phyloP scores from a whole-genome alignment of 37 sponge, comb jelly and placozoan genomes.

The Eunapius fragilis region DNA sequence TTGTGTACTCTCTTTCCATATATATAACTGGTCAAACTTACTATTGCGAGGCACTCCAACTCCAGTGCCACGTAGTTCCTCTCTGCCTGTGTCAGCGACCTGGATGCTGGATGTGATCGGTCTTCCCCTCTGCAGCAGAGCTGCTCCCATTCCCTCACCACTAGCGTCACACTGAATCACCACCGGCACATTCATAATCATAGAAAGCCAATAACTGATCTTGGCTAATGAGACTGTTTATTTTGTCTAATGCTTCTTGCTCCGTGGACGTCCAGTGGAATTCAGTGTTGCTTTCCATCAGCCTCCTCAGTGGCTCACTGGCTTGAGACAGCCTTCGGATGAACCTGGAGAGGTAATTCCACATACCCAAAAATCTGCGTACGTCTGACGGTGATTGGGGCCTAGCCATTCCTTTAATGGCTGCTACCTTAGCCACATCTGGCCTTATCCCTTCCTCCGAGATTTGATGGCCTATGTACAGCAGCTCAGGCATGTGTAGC shows the following conservation, averaged over 20 bases:
- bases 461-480: background rate
- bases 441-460: slow-evolving; percentile 4
- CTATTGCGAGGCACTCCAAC: slow-evolving; percentile 22
- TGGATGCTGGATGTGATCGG: slow-evolving; percentile 36
- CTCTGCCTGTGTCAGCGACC: slow-evolving; percentile 13
- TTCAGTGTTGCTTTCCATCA: slow-evolving; percentile 31
- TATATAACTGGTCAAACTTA: slow-evolving; percentile 35
- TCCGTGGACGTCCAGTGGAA: slow-evolving; percentile 23
- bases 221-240: background rate
- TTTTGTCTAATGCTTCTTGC: background rate
- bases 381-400: slow-evolving; percentile 2
- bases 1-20: slow-evolving; percentile 21
- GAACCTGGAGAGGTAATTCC: slow-evolving; percentile 44
- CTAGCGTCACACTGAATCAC: slow-evolving; percentile 30
- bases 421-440: slow-evolving; percentile 22
- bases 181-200: background rate
- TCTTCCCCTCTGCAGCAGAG: slow-evolving; percentile 10
- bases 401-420: slow-evolving; percentile 7
- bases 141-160: slow-evolving; percentile 25
- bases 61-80: slow-evolving; percentile 22
- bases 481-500: background rate
- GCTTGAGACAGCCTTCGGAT: slow-evolving; percentile 37
- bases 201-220: slow-evolving; percentile 12
- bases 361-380: slow-evolving; percentile 45
- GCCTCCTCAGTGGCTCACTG: slow-evolving; percentile 12